Evolutionary conservation across 2,113 vertebrate species (phyloP), one percentile per base, ranked within the genome.

Genomic region (Okapia johnstoni): DNA sequence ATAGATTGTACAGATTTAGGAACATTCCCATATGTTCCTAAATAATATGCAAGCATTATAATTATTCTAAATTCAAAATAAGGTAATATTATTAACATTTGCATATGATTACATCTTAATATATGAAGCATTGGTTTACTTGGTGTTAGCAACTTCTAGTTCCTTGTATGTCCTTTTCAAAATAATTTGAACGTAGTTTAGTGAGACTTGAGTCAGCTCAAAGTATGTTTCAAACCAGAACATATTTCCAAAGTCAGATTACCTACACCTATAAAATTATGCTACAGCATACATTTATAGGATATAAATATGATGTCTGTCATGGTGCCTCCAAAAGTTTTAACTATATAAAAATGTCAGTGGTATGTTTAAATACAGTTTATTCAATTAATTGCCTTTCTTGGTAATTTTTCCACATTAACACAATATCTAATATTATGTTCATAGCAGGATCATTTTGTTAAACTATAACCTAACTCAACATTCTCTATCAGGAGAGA

Each of bases 381-480:
- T 88, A 94, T 55, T 85, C n/a, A 61, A 4, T 73, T 95, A 90
- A 86, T 54, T 89, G 23, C 26, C 57, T 94, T 92, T 17, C 61
- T 90, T 79, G 57, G 28, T 96, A 50, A 73, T 93, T 92, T 96
- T 86, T 88, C 52, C 70, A 50, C 25, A 33, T 95, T 73, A 81
- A 70, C n/a, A 70, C 46, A 88, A 16, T 93, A 36, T 90, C 87
- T 79, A 50, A 63, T 61, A 43, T 33, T 54, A 4, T 85, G 66
- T 79, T 85, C 17, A 54, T 30, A 25, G 28, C 30, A 61, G n/a
- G 16, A 89, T 92, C 85, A 33, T 88, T 96, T 95, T 88, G 26
- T 96, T 92, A 87, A 90, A 57, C 26, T 97, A 30, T 91, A 60
- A 80, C 93, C 40, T 95, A 48, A 98, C 92, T 93, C 93, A 66